These are phyloP conservation scores for Orchesella cincta DNA, from an alignment of 1,140 invertebrate species.

Conservation along the genomic window DNA sequence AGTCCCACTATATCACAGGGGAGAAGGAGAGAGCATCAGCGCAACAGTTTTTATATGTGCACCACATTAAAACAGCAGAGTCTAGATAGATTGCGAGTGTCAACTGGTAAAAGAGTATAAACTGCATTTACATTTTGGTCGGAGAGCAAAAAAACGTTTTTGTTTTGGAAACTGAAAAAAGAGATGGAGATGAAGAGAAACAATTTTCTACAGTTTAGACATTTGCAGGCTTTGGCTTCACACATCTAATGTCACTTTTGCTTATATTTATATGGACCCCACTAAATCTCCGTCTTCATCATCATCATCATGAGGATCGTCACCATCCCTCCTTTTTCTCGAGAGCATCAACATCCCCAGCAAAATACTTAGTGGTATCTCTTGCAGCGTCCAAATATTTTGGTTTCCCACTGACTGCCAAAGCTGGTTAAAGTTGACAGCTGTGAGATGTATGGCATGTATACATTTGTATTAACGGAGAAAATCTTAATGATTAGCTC, in stretches of 20 bases:
- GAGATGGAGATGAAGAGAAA: not conserved
- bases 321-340: slow-evolving; percentile 1
- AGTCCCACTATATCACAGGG: not conserved
- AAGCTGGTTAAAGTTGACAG: slow-evolving; percentile 21
- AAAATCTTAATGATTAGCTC: slow-evolving; percentile 26
- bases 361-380: not conserved
- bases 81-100: not conserved
- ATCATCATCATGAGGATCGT: not conserved
- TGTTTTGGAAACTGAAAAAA: not conserved
- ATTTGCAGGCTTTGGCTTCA: too few species aligned
- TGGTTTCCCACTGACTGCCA: slow-evolving; percentile 16
- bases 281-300: not conserved
- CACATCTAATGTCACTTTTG: too few species aligned
- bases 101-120: not conserved
- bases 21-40: not conserved
- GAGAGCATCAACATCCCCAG: not conserved
- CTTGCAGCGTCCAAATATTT: slow-evolving; percentile 18
- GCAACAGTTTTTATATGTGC: too few species aligned
- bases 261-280: slow-evolving; percentile 2
- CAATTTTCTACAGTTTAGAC: too few species aligned
- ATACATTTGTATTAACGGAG: slow-evolving; percentile 16
- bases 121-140: not conserved
- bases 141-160: not conserved
- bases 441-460: slow-evolving; percentile 24
- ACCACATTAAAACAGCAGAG: not conserved